These are phyloP conservation scores for Spilosoma lubricipeda DNA, from an alignment of 2,888 invertebrate genomes.

Conservation along the genomic window DNA sequence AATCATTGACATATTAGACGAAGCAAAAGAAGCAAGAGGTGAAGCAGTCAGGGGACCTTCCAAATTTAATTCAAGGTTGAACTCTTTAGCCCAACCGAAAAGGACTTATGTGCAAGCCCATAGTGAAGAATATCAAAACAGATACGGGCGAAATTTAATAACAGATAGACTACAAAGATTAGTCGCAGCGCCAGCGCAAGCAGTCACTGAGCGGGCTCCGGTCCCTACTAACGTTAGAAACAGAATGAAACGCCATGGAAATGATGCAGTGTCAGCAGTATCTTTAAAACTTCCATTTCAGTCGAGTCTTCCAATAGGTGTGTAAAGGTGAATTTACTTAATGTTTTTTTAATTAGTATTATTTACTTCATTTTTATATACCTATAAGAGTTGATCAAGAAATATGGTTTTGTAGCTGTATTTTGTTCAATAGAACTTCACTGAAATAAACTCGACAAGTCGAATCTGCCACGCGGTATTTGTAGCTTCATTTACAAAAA, in stretches of 20 bases:
- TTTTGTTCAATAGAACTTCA: neutral
- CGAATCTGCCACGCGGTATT: neutral
- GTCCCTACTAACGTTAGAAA: conserved; percentile 36
- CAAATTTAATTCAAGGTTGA: conserved; percentile 66
- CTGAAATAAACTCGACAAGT: neutral
- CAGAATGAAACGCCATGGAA: conserved; percentile 45
- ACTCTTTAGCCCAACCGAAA: conserved; percentile 78
- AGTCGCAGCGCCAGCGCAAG: conserved; percentile 41
- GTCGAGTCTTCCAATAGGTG: conserved; percentile 69
- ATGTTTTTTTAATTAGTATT: conserved; percentile 5
- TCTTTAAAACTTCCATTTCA: conserved; percentile 51
- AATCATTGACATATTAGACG: conserved; percentile 72
- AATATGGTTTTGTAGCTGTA: neutral
- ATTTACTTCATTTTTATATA: neutral
- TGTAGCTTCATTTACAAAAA: neutral
- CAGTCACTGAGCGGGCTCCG: conserved; percentile 42
- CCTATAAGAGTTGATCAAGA: neutral
- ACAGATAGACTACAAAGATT: conserved; percentile 63
- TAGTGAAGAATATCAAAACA: conserved; percentile 67
- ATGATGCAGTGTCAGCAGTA: conserved; percentile 40
- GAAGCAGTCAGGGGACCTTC: conserved; percentile 80
- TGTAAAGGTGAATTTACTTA: conserved; percentile 78
- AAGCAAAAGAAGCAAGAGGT: conserved; percentile 77
- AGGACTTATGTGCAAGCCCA: conserved; percentile 71
- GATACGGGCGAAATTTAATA: conserved; percentile 62